These are phyloP conservation scores for Drosophila pseudotakahashii DNA, from an alignment of 2,888 invertebrate genomes.

Conservation along the genomic window DNA sequence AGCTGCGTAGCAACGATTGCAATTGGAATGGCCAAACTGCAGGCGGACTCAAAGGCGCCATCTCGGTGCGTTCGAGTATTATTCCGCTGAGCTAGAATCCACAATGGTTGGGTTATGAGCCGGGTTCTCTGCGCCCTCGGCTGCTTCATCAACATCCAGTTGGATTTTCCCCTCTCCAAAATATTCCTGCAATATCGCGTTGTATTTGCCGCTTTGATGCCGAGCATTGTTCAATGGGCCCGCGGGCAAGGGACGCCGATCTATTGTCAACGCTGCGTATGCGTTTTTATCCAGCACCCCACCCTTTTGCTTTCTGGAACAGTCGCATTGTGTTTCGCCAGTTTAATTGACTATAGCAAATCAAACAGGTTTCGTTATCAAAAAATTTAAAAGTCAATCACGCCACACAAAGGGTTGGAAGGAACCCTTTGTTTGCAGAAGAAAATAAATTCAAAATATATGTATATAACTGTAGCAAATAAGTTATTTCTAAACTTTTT, in stretches of 20 bases:
- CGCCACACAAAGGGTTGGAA: background rate
- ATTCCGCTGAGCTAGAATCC: slow-evolving; percentile 22
- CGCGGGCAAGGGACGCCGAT: slow-evolving; percentile 38
- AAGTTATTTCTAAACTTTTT: too few relatives aligned
- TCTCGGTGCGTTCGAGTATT: slow-evolving; percentile 18
- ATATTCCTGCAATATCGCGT: slow-evolving; percentile 34
- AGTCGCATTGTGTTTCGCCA: slow-evolving; percentile 1
- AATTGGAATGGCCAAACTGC: slow-evolving; percentile 20
- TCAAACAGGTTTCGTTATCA: background rate
- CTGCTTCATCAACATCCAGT: slow-evolving; percentile 52
- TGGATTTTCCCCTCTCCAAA: slow-evolving; percentile 11
- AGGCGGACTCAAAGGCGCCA: slow-evolving; percentile 5
- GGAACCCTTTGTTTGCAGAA: too few relatives aligned
- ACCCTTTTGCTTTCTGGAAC: slow-evolving; percentile 27
- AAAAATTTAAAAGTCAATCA: background rate
- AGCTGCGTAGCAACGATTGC: slow-evolving; percentile 5
- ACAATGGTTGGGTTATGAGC: slow-evolving; percentile 26
- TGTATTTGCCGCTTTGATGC: slow-evolving; percentile 54
- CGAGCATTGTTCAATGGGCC: slow-evolving; percentile 61
- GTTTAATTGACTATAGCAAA: slow-evolving; percentile 9
- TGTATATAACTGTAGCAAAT: too few relatives aligned
- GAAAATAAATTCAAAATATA: background rate
- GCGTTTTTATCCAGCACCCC: slow-evolving; percentile 58
- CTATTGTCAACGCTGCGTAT: slow-evolving; percentile 57
- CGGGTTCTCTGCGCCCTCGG: slow-evolving; percentile 41